Evolutionary conservation across 2,113 vertebrate genomes (phyloP).

Genomic region (Paraplagusia blochii): DNA sequence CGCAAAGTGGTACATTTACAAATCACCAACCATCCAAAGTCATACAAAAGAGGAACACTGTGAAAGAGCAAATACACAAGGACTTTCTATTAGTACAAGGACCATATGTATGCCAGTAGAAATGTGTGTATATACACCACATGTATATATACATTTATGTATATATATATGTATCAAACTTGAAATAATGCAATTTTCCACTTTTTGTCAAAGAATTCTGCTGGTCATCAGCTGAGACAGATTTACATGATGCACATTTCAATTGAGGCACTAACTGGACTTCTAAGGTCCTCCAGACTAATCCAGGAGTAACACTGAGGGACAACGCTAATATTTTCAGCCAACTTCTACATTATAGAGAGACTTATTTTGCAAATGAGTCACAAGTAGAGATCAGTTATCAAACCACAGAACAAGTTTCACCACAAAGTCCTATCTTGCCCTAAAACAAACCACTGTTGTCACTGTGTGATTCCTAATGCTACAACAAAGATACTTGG

Average conservation of each 20-base stretch:
- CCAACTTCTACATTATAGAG: conserved; percentile 33
- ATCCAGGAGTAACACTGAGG: conserved; percentile 46
- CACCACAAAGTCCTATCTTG: conserved; percentile 48
- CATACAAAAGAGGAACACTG: conserved; percentile 68
- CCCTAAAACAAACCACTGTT: conserved; percentile 29
- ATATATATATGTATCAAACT: conserved; percentile 17
- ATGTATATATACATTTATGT: conserved; percentile 17
- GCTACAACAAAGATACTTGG: conserved; percentile 41
- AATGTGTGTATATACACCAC: conserved; percentile 6
- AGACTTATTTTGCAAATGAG: conserved; percentile 10
- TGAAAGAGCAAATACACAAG: conserved; percentile 50
- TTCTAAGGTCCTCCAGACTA: conserved; percentile 23
- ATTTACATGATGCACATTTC: conserved; percentile 43
- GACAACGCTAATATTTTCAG: conserved; percentile 16
- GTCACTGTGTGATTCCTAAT: conserved; percentile 29
- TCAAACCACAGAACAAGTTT: conserved; percentile 52
- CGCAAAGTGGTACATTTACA: conserved; percentile 73
- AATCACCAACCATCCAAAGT: conserved; percentile 64
- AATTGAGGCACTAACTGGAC: conserved; percentile 61
- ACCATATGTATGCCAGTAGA: conserved; percentile 23
- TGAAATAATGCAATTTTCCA: conserved; percentile 19
- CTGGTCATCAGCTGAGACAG: conserved; percentile 35
- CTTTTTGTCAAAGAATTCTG: conserved; percentile 14
- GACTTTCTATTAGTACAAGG: conserved; percentile 53
- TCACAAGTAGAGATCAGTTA: conserved; percentile 33